Evolutionary conservation across 2,113 vertebrate species (phyloP).

Genomic region (Turnix velox): DNA sequence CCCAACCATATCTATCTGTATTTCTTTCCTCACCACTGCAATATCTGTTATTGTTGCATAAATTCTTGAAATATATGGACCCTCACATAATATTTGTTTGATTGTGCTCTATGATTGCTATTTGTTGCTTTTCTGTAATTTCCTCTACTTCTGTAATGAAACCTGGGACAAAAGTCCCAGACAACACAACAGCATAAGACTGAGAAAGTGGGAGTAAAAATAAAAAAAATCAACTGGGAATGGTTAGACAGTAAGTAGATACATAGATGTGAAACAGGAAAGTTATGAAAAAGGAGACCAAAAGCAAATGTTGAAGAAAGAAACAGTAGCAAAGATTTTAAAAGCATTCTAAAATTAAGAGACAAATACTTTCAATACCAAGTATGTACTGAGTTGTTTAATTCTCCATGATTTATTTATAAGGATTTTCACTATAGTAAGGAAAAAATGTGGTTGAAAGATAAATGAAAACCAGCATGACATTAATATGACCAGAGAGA

Average conservation of each 20-base stretch:
- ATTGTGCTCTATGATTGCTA: background rate
- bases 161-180: background rate
- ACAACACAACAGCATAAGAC: background rate
- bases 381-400: background rate
- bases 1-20: background rate
- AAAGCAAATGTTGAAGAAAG: background rate
- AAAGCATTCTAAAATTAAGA: slow-evolving; percentile 52
- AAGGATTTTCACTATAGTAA: slow-evolving; percentile 31
- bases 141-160: background rate
- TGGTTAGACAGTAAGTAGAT: background rate
- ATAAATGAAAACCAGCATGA: slow-evolving; percentile 63
- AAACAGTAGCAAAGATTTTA: background rate
- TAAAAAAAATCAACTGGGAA: background rate
- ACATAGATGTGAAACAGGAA: background rate
- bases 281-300: background rate
- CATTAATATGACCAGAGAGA: slow-evolving; percentile 61
- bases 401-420: slow-evolving; percentile 56
- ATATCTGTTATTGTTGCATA: background rate
- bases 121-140: background rate
- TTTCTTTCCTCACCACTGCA: background rate
- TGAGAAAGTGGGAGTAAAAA: background rate
- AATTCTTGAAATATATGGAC: background rate
- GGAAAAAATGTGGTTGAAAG: slow-evolving; percentile 19
- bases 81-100: background rate
- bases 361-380: background rate